Evolutionary conservation across 2,888 invertebrate genomes (phyloP), one percentile per base, ranked within the genome.

Genomic region (Calameuta pallipes): DNA sequence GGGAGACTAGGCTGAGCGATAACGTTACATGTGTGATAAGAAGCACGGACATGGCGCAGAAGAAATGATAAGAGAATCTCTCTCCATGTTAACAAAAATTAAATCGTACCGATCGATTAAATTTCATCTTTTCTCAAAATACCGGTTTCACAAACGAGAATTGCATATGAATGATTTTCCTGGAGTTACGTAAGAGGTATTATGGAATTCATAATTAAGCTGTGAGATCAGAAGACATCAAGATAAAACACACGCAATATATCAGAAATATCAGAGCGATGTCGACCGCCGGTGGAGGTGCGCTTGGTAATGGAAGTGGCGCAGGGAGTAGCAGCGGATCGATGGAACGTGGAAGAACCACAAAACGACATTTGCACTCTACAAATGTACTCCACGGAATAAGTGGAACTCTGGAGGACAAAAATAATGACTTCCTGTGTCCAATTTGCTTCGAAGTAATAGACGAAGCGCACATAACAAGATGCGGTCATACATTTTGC

Each of bases 401-500:
- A 74, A 94, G 94, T 2, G 94, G 94, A 75, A 94, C 94, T 1
- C 92, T 94, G 1, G 95, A 95, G 84, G 95, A 95, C 86, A 95
- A 95, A 91, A 94, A 94, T 88, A 93, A 94, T 84, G 95, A 95
- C 88, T 93, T 93, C 83, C 92, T 94, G 76, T 96, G 98, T 89
- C 97, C 97, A 0, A 95, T 98, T 76, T 98, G 98, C 92, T 96
- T 97, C 92, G 96, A 97, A 90, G 92, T 97, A 75, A 97, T 98
- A 80, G 95, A 96, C 84, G 97, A 97, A 91, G 97, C 98, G 0
- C 96, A 97, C 91, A 97, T 98, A 87, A 98, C 98, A 0, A 95
- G 96, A 84, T 98, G 98, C 92, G 98, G 98, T 0, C 98, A 98
- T 90, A 97, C 97, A 1, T 98, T 97, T 92, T 98, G 98, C 92